Base-by-base conservation (phyloP, 2,888 invertebrate species). In the Himalopsyche japonica region DNA sequence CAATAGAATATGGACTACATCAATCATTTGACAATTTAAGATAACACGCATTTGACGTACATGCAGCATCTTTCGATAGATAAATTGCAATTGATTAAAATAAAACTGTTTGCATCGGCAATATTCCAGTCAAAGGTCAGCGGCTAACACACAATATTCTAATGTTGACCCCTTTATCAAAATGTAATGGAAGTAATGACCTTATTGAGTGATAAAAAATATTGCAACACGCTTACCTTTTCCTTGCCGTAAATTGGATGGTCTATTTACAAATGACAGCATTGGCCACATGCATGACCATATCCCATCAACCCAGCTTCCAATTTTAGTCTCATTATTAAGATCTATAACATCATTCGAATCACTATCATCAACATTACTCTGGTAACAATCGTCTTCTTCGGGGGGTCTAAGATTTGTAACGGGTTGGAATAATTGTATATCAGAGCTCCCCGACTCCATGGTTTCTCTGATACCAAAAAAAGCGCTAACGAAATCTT, bases 221-320 rank as follows among this genome's bases (percentile, higher is more conserved):
- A 57, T 57, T 30, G 48, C 83, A 30, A 70, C 49, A 49, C 64
- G 32, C 80, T 89, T 89, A 95, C 95, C 94, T 92, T 94, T 92
- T 84, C 90, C 90, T 86, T 93, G 93, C 89, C 95, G 96, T 86
- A 94, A 93, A 88, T 96, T 96, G 15, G 93, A 93, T 0, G 94
- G 92, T 18, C 95, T 95, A 90, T 96, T 97, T 84, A 98, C 96
- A 88, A 98, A 94, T n/a, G 96, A 95, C 90, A 97, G 93, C 12
- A 98, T 95, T 0, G 97, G 97, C 86, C 97, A 94, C 89, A 98
- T 94, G 89, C 98, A 98, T 1, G 97, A 97, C 87, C 97, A 92
- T 83, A 98, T 93, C 0, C 97, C 97, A 86, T 95, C 95, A 89
- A 96, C 94, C 96, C 96, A 97, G 78, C 83, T 83, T 2, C 64